These are phyloP conservation scores for Eristalis arbustorum DNA, from an alignment of 2,888 invertebrate species.

Conservation along the genomic window DNA sequence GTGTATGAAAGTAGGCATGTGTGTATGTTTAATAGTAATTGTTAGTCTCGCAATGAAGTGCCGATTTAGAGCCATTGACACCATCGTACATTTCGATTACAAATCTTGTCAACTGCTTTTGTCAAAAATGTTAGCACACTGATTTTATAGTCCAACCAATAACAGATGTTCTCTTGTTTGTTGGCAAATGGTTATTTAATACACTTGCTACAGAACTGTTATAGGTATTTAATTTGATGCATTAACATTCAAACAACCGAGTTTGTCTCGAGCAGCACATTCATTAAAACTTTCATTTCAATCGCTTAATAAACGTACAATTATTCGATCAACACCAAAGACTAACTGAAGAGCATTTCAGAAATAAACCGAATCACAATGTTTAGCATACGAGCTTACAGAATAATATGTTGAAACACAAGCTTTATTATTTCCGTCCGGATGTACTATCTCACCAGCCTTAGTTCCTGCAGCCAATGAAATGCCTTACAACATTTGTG, in stretches of 20 bases:
- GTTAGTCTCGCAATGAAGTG: not conserved
- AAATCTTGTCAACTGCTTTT: too few relatives aligned
- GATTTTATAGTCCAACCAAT: too few relatives aligned
- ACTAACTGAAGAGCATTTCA: not conserved
- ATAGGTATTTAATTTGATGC: too few relatives aligned
- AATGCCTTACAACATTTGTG: not conserved
- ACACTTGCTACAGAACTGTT: too few relatives aligned
- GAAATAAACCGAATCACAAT: not conserved
- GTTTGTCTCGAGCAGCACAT: too few relatives aligned
- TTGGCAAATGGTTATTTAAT: too few relatives aligned
- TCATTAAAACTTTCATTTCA: too few relatives aligned
- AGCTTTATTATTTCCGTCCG: slow-evolving; percentile 4
- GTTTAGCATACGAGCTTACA: not conserved
- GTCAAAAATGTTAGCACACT: too few relatives aligned
- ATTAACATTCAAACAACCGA: too few relatives aligned
- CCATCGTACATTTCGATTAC: not conserved
- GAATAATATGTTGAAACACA: not conserved
- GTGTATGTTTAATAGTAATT: not conserved
- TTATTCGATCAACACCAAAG: not conserved
- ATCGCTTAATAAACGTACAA: not conserved
- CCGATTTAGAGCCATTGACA: not conserved
- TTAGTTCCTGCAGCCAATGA: slow-evolving; percentile 21
- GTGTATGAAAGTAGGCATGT: too few relatives aligned
- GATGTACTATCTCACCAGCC: not conserved
- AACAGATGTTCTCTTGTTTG: too few relatives aligned